Percentiles rank a stretch among this genome's conserved stretches.
phyloP scores from a whole-genome alignment of 2,888 invertebrate genomes.

The Tenthredo notha region DNA sequence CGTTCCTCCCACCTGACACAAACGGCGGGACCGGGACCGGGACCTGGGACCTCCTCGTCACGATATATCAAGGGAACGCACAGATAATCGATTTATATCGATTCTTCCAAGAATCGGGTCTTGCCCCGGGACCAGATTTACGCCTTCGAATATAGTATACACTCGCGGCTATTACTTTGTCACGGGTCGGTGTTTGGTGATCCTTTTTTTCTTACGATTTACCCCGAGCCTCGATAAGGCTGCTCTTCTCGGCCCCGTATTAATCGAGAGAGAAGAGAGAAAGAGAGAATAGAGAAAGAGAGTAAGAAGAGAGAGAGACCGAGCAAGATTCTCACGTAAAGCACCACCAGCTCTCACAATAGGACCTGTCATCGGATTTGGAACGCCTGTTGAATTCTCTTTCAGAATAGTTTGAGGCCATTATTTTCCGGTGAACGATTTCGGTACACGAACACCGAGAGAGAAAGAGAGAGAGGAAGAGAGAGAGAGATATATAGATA shows the following conservation, averaged over 20 bases:
- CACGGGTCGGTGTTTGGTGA: conserved; percentile 54
- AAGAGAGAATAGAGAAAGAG: neutral
- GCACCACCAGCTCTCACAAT: conserved; percentile 60
- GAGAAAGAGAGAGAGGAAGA: conserved; percentile 45
- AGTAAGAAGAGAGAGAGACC: neutral
- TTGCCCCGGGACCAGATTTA: conserved; percentile 44
- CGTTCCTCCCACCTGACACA: conserved; percentile 65
- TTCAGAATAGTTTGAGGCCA: conserved; percentile 60
- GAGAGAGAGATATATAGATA: neutral
- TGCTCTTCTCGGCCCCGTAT: conserved; percentile 4
- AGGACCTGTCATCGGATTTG: conserved; percentile 63
- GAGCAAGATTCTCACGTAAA: conserved; percentile 55
- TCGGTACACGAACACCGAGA: conserved; percentile 58
- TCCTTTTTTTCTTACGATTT: conserved; percentile 16
- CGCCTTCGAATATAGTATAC: conserved; percentile 26
- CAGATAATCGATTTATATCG: conserved; percentile 67
- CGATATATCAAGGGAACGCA: conserved; percentile 66
- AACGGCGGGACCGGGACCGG: conserved; percentile 39
- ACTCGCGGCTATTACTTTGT: conserved; percentile 52
- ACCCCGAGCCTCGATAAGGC: conserved; percentile 23
- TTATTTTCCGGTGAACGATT: conserved; percentile 59
- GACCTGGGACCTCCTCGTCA: conserved; percentile 56
- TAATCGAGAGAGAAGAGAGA: neutral
- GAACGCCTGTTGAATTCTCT: conserved; percentile 57
- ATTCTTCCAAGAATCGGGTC: conserved; percentile 55